Conservation (phyloP, 2,797 vertebrate species). For the Melanotaenia nigrans region DNA sequence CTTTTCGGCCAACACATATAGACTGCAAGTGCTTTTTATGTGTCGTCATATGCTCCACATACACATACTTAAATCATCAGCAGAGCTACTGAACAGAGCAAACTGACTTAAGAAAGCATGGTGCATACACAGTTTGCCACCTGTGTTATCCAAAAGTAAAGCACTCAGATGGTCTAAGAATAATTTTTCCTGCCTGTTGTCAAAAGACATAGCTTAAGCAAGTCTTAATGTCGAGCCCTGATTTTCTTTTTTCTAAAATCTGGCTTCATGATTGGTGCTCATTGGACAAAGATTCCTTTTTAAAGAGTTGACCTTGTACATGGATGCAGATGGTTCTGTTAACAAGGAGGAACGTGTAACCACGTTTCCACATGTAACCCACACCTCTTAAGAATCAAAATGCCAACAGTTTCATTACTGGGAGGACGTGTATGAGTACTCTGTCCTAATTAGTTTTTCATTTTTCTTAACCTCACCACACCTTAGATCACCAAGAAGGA, state of each 20-base stretch:
- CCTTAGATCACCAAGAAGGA: conserved; percentile 92
- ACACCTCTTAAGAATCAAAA: conserved; percentile 35
- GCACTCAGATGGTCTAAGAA: not conserved
- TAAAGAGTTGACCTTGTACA: conserved; percentile 46
- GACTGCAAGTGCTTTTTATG: conserved; percentile 7
- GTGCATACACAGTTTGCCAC: not conserved
- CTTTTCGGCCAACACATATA: not conserved
- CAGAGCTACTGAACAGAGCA: not conserved
- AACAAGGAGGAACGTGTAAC: conserved; percentile 51
- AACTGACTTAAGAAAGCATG: not conserved
- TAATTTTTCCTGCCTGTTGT: not conserved
- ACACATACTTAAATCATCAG: not conserved
- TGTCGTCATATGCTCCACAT: not conserved
- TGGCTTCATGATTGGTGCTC: conserved; percentile 48
- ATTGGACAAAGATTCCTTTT: conserved; percentile 44
- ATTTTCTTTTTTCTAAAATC: conserved; percentile 43
- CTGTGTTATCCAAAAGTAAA: not conserved
- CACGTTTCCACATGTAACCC: conserved; percentile 49
- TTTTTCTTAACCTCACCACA: conserved; percentile 34
- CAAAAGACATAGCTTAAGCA: not conserved
- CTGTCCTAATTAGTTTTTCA: conserved; percentile 40
- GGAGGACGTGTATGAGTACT: conserved; percentile 12
- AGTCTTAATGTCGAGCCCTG: conserved; percentile 69
- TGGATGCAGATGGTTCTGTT: conserved; percentile 52
- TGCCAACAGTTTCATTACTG: conserved; percentile 49